Percentiles rank a stretch among this genome's conserved stretches.
phyloP scores from a whole-genome alignment of 1,140 invertebrate species.

The Cyphomyrmex costatus region DNA sequence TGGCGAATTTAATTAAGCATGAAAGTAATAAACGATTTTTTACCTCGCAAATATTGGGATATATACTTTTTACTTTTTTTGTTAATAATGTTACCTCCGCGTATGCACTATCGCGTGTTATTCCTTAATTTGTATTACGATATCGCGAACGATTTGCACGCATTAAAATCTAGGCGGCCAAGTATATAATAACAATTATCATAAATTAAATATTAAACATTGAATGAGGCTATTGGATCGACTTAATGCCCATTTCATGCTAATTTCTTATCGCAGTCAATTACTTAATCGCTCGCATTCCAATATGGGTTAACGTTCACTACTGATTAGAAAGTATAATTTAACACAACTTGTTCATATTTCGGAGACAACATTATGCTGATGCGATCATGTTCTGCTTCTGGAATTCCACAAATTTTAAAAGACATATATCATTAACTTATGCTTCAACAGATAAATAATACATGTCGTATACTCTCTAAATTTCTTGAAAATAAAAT shows the following conservation, averaged over 20 bases:
- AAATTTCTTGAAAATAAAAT: too few relatives aligned
- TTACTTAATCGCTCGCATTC: conserved; percentile 68
- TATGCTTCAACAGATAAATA: not conserved
- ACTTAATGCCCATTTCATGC: conserved; percentile 69
- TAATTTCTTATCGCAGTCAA: conserved; percentile 73
- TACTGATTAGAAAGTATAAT: conserved; percentile 48
- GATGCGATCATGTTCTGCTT: not conserved
- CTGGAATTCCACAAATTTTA: not conserved
- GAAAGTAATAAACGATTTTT: conserved; percentile 14
- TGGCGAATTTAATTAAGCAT: conserved; percentile 37
- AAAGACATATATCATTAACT: not conserved
- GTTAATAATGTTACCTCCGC: conserved; percentile 3
- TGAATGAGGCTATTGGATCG: conserved; percentile 45
- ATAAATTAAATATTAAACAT: conserved; percentile 72
- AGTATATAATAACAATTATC: conserved; percentile 73
- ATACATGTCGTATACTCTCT: not conserved
- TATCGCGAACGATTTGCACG: conserved; percentile 62
- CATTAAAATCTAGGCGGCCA: conserved; percentile 68
- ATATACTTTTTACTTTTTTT: not conserved
- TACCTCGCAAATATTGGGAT: not conserved
- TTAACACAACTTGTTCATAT: conserved; percentile 18
- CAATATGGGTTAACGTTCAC: conserved; percentile 51
- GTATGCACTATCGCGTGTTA: conserved; percentile 52
- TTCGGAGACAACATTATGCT: conserved; percentile 7
- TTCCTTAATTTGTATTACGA: conserved; percentile 64